phyloP scores from a whole-genome alignment of 2,888 invertebrate genomes.

The Hecatera dysodea region DNA sequence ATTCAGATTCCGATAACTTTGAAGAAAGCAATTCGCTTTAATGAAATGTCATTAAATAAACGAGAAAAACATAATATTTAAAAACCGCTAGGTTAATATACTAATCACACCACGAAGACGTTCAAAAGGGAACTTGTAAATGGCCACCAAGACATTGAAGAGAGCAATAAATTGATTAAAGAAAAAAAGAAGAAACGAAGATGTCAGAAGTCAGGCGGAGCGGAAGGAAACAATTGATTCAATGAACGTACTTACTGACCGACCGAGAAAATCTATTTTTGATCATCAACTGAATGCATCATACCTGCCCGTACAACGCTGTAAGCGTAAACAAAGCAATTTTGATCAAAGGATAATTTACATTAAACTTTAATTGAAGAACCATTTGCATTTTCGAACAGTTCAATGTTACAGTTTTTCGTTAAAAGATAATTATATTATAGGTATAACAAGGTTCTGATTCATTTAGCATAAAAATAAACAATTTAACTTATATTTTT shows the following conservation, averaged over 20 bases:
- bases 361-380: slow-evolving; percentile 8
- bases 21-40: slow-evolving; percentile 41
- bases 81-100: neutral
- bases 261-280: slow-evolving; percentile 75
- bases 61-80: neutral
- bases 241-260: slow-evolving; percentile 73
- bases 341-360: slow-evolving; percentile 25
- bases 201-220: slow-evolving; percentile 66
- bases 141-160: slow-evolving; percentile 44
- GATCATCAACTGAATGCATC: slow-evolving; percentile 49
- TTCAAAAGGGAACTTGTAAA: slow-evolving; percentile 34
- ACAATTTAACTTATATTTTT: neutral
- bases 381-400: neutral
- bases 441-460: no score
- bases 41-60: slow-evolving; percentile 29
- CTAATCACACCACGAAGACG: neutral
- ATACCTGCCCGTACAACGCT: slow-evolving; percentile 31
- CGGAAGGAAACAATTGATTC: slow-evolving; percentile 88
- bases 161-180: slow-evolving; percentile 65
- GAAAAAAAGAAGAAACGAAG: slow-evolving; percentile 72
- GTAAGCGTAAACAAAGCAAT: slow-evolving; percentile 25
- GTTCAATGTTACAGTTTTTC: neutral
- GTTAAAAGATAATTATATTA: neutral
- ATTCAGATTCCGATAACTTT: slow-evolving; percentile 19
- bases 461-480: neutral